Percentiles rank a stretch among this genome's conserved stretches.
Evolutionary conservation across 2,113 vertebrate species (phyloP).

Genomic region (Ictidomys tridecemlineatus): DNA sequence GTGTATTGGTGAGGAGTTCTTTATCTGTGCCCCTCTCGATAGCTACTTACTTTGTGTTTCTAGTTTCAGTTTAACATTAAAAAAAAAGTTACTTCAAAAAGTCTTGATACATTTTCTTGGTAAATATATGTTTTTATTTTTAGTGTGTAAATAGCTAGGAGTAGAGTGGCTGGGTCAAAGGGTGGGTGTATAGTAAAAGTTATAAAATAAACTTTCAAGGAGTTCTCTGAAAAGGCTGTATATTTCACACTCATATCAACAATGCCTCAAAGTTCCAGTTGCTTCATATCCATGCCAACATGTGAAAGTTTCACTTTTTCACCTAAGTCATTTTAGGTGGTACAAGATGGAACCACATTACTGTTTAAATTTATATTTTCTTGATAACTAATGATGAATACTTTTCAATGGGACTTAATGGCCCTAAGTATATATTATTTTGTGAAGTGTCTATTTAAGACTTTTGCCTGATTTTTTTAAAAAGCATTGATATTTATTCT

Average conservation of each 20-base stretch:
- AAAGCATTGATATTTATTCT: not conserved
- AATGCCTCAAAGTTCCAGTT: not conserved
- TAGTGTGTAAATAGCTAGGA: not conserved
- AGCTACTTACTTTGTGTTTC: not conserved
- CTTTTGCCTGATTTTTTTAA: conserved; percentile 15
- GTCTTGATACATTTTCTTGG: not conserved
- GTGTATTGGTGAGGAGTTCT: not conserved
- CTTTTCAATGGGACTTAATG: not conserved
- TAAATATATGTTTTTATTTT: not conserved
- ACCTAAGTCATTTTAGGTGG: not conserved
- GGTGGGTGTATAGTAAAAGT: not conserved
- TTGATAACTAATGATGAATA: conserved; percentile 3
- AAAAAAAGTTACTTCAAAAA: not conserved
- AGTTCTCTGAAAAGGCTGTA: not conserved
- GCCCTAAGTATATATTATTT: not conserved
- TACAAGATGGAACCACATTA: not conserved
- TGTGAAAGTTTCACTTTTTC: not conserved
- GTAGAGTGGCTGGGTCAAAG: not conserved
- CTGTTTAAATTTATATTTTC: not conserved
- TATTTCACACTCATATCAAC: not conserved
- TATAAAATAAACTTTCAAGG: not conserved
- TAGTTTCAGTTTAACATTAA: not conserved
- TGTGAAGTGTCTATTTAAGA: not conserved
- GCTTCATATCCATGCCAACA: not conserved
- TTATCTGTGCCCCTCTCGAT: not conserved